Conservation (phyloP, 1,140 invertebrate genomes). For the Microvelia longipes region DNA sequence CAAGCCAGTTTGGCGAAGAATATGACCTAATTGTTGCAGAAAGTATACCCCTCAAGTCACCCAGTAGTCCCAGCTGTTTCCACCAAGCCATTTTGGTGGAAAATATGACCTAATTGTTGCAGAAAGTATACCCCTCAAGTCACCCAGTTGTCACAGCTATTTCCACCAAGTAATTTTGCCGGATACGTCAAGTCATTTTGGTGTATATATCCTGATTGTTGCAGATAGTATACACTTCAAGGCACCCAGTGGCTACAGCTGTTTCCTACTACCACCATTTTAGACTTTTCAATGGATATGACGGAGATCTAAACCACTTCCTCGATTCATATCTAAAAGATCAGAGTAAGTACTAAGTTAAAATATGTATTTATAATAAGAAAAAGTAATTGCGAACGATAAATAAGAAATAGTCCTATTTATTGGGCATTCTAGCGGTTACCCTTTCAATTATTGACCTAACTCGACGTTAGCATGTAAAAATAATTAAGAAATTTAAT, state of each 20-base stretch:
- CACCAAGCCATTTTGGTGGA: no score
- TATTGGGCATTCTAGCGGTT: background rate
- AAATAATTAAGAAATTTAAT: background rate
- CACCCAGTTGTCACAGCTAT: no score
- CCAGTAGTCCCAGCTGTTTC: no score
- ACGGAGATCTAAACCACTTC: constrained; percentile 32
- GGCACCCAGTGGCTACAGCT: constrained; percentile 54
- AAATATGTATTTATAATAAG: background rate
- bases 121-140: no score
- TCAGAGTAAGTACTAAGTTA: constrained; percentile 20
- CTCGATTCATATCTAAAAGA: constrained; percentile 31
- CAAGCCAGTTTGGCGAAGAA: no score
- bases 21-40: no score
- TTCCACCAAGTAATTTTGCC: no score
- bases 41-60: no score
- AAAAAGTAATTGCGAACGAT: background rate
- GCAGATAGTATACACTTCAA: constrained; percentile 60
- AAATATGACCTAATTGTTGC: no score
- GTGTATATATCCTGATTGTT: no score
- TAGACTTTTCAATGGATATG: constrained; percentile 25
- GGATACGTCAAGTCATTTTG: no score
- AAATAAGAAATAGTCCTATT: background rate
- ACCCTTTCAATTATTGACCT: background rate
- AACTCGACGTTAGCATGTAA: background rate
- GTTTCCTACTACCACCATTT: constrained; percentile 42